Conservation (phyloP, 2,113 vertebrate genomes). For the Galbula dea region DNA sequence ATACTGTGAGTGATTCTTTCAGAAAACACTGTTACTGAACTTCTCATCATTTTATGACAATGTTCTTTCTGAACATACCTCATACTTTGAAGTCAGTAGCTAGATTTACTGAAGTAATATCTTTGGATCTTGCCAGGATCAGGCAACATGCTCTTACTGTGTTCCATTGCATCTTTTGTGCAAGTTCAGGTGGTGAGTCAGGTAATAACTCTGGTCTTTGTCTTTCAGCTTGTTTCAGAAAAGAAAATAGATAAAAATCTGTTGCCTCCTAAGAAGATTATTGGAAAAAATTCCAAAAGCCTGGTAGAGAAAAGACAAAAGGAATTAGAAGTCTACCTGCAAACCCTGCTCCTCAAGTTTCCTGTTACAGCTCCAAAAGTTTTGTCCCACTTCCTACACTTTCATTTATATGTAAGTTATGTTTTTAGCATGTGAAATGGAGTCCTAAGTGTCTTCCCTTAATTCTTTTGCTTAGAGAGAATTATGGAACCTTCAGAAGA, state of each 20-base stretch:
- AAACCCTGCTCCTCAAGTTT: slow-evolving; percentile 85
- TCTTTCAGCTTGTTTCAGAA: slow-evolving; percentile 85
- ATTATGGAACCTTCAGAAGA: neutral
- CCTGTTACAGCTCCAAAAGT: slow-evolving; percentile 82
- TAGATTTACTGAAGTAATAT: neutral
- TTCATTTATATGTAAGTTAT: slow-evolving; percentile 92
- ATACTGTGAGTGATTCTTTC: neutral
- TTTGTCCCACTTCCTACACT: slow-evolving; percentile 87
- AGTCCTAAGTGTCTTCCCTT: neutral
- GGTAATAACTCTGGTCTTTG: neutral
- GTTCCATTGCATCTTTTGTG: neutral
- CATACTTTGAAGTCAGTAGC: neutral
- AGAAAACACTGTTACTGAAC: neutral
- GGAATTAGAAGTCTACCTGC: slow-evolving; percentile 92
- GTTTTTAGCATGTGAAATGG: neutral
- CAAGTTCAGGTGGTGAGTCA: neutral
- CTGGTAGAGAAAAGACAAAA: slow-evolving; percentile 93
- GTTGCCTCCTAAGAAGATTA: slow-evolving; percentile 95
- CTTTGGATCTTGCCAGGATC: neutral
- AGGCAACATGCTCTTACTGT: neutral
- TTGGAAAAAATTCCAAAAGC: slow-evolving; percentile 95
- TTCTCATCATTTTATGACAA: neutral
- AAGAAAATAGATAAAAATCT: slow-evolving; percentile 90
- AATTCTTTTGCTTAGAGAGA: neutral
- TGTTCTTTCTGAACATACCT: neutral